phyloP scores from a whole-genome alignment of 2,888 invertebrate species.

The Epicampocera succincta region DNA sequence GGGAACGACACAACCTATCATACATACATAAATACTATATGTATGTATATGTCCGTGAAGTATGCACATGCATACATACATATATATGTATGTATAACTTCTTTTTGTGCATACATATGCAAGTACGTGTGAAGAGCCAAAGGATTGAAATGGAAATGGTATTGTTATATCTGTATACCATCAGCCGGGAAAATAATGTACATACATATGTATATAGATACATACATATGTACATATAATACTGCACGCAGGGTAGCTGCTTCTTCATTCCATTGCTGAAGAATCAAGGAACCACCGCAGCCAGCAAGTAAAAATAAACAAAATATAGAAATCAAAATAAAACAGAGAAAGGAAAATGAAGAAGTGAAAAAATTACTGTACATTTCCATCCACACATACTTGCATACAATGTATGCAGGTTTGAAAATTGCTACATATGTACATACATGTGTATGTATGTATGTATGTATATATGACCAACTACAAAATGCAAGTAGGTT shows the following conservation, averaged over 20 bases:
- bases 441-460: slow-evolving; percentile 2
- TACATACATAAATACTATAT: no score
- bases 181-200: slow-evolving; percentile 41
- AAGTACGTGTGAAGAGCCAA: slow-evolving; percentile 19
- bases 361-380: slow-evolving; percentile 44
- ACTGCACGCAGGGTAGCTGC: slow-evolving; percentile 1
- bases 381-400: slow-evolving; percentile 1
- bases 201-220: neutral
- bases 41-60: no score
- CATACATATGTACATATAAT: slow-evolving; percentile 24
- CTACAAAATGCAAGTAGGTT: neutral
- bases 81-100: neutral
- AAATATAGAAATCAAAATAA: slow-evolving; percentile 33
- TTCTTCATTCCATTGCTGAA: slow-evolving; percentile 24
- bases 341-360: slow-evolving; percentile 31
- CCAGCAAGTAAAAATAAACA: slow-evolving; percentile 30
- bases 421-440: neutral
- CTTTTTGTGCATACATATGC: no score
- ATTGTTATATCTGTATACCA: slow-evolving; percentile 48
- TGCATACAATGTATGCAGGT: neutral
- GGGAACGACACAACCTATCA: neutral
- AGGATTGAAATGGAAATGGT: slow-evolving; percentile 52
- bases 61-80: neutral
- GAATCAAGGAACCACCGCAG: slow-evolving; percentile 4
- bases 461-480: neutral